Evolutionary conservation across 2,797 vertebrate species (phyloP), one percentile per base, ranked within the genome.

Genomic region (Vultur gryphus): DNA sequence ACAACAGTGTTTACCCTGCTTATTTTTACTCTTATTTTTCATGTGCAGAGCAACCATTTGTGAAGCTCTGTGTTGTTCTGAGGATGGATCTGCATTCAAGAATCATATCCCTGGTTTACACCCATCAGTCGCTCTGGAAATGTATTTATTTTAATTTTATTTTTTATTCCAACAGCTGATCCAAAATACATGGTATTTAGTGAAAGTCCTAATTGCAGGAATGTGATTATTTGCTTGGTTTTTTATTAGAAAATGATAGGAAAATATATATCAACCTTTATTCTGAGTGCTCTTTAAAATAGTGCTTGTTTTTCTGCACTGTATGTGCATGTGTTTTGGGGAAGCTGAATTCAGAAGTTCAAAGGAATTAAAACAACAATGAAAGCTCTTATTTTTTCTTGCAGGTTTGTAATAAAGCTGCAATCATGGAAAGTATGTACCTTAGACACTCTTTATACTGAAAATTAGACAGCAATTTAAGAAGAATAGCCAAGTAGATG

Each of bases 381-480:
- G n/a, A 83, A 92, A 85, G 78, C 73, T 84, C 66, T 84, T 48
- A 12, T 73, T 85, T 59, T 76, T 69, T 64, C 81, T 75, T 46
- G 6, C 37, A 75, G 69, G 61, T 91, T 90, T 62, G 16, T 26
- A 65, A 76, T 54, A 76, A 88, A 78, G 84, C 79, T 71, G 54
- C 3, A 19, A 28, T 91, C 75, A 37, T 17, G 39, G 82, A 48
- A 84, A 91, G 64, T 13, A 9, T 26, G 25, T 57, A 73, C 78
- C 87, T 89, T 87, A 37, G 71, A 19, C 57, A 41, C 49, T 65
- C 86, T 92, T 92, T 88, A 83, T 89, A 12, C 51, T 61, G 76
- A 89, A 92, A 78, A 87, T 83, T 78, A 92, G 93, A 6, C 26
- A 55, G 81, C 79, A 87, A 66, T 93, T 92, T 87, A 48, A 72